Conservation (phyloP, 2,113 vertebrate genomes). For the Cryptomyrus ogoouensis region DNA sequence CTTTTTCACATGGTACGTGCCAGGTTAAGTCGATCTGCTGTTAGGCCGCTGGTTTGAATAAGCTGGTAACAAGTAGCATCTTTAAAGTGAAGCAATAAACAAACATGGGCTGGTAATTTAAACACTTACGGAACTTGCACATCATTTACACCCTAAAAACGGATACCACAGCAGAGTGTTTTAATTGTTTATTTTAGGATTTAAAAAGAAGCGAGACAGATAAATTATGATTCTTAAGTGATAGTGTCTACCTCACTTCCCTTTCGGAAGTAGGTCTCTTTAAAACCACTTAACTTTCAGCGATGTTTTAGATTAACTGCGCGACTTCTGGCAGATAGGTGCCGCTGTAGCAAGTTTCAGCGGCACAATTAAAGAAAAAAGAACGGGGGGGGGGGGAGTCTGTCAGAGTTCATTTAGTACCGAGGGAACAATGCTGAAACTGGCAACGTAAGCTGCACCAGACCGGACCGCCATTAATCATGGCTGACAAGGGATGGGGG, state of each 20-base stretch:
- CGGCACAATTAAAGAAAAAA: constrained; percentile 7
- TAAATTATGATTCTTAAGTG: not conserved
- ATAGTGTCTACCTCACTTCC: not conserved
- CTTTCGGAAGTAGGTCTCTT: constrained; percentile 12
- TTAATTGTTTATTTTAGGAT: not conserved
- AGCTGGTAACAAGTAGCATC: not conserved
- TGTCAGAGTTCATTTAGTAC: constrained; percentile 47
- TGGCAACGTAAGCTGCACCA: constrained; percentile 38
- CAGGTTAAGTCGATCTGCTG: not conserved
- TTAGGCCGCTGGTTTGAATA: not conserved
- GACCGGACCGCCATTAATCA: constrained; percentile 52
- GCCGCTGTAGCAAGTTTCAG: constrained; percentile 39
- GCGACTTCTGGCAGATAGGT: constrained; percentile 27
- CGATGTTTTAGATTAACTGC: constrained; percentile 13
- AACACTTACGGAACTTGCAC: not conserved
- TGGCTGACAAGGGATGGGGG: constrained; percentile 45
- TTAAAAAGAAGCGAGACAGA: not conserved
- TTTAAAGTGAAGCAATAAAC: not conserved
- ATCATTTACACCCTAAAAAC: not conserved
- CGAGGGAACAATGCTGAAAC: constrained; percentile 39
- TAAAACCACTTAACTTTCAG: not conserved
- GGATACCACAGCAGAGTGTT: not conserved
- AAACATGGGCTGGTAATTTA: not conserved
- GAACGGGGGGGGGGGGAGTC: constrained; percentile 22
- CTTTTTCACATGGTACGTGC: not conserved